Percentiles rank a stretch among this genome's conserved stretches.
Evolutionary conservation across 2,113 vertebrate genomes (phyloP).

Genomic region (Dasypus novemcinctus): DNA sequence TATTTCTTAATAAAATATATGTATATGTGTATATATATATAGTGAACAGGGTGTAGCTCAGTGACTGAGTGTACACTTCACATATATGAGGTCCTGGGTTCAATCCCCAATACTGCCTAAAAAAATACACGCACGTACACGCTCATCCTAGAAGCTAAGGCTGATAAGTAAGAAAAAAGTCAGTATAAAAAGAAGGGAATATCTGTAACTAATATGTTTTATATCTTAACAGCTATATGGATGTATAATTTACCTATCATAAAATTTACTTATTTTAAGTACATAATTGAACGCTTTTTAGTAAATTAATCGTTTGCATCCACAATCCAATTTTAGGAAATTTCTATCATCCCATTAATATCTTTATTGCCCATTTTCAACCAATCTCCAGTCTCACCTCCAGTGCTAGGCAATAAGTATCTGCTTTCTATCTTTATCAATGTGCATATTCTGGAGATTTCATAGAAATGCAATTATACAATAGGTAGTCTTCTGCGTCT

Average conservation of each 20-base stretch:
- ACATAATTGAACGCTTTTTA: neutral
- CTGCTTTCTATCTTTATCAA: neutral
- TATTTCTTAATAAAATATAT: neutral
- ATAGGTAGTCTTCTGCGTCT: neutral
- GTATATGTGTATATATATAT: neutral
- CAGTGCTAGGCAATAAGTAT: neutral
- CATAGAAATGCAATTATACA: neutral
- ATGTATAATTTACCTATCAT: neutral
- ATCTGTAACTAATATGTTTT: neutral
- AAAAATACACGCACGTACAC: too few relatives aligned
- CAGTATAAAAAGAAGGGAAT: neutral
- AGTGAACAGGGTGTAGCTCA: too few relatives aligned
- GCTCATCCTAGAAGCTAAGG: neutral
- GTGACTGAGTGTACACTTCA: too few relatives aligned
- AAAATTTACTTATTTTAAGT: neutral
- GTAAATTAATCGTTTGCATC: neutral
- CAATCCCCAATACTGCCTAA: too few relatives aligned
- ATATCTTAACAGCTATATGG: neutral
- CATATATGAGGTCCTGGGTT: too few relatives aligned
- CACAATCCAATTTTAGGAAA: neutral
- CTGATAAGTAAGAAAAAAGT: neutral
- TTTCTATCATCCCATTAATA: neutral
- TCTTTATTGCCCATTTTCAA: neutral
- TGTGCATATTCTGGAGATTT: neutral
- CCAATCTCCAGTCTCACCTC: neutral